Conservation (phyloP, 2,113 vertebrate genomes). For the Salvelinus fontinalis region DNA sequence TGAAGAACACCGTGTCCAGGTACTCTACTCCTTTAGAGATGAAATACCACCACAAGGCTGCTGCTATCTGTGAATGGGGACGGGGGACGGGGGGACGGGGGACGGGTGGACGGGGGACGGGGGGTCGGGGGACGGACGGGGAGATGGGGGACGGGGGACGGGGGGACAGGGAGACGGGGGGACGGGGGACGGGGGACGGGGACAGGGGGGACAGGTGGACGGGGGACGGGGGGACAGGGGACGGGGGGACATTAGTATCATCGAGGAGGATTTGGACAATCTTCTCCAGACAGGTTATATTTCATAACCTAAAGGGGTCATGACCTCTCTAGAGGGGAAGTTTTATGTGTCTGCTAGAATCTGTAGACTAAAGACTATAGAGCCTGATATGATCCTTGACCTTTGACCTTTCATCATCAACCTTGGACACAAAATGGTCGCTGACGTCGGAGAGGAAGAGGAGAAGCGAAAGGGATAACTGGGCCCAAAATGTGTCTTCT, state of each 20-base stretch:
- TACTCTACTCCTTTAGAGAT: slow-evolving; percentile 97
- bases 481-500: no score
- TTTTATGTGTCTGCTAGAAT: neutral
- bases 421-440: neutral
- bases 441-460: no score
- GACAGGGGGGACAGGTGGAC: no score
- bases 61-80: slow-evolving; percentile 83
- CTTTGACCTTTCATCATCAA: slow-evolving; percentile 6
- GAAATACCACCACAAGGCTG: slow-evolving; percentile 98
- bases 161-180: neutral
- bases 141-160: no score
- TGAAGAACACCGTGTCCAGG: slow-evolving; percentile 98
- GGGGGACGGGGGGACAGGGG: no score
- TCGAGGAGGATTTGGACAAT: neutral
- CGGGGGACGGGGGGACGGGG: no score
- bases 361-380: slow-evolving; percentile 6
- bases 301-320: neutral
- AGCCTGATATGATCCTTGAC: neutral
- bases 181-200: no score
- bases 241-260: neutral
- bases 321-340: neutral
- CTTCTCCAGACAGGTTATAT: neutral
- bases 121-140: no score
- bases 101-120: no score
- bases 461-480: no score